Conservation (phyloP, 2,113 vertebrate species). For the Saimiri boliviensis region DNA sequence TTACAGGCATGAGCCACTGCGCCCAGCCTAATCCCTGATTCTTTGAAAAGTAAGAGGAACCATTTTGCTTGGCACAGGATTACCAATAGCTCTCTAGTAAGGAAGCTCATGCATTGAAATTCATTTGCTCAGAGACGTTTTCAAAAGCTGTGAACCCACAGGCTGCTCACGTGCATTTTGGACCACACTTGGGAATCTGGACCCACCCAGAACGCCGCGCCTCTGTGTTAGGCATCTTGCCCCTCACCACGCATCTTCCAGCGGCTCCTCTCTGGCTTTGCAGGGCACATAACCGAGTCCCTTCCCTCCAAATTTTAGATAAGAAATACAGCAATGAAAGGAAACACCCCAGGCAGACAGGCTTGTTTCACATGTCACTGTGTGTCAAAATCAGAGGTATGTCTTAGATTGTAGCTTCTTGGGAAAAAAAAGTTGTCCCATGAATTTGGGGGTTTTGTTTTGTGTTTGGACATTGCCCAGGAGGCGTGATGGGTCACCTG, state of each 20-base stretch:
- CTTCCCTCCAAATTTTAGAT: neutral
- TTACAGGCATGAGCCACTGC: too few relatives aligned
- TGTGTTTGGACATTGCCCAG: neutral
- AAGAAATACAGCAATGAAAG: neutral
- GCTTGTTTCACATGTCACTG: neutral
- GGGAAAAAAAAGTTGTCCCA: neutral
- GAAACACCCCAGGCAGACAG: neutral
- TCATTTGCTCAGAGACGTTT: neutral
- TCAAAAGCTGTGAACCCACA: neutral
- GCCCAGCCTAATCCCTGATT: neutral
- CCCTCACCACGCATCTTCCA: rapidly evolving
- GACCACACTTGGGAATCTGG: neutral
- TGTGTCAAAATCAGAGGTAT: neutral
- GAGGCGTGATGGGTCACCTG: neutral
- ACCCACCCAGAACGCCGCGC: neutral
- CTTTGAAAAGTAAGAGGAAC: neutral
- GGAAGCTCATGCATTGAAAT: neutral
- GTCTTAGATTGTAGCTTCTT: neutral
- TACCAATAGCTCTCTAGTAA: neutral
- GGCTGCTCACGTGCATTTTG: neutral
- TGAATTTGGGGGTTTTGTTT: neutral
- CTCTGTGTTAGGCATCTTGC: neutral
- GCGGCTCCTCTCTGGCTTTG: neutral
- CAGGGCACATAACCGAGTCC: neutral
- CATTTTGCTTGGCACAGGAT: neutral